Conservation (phyloP, 2,113 vertebrate genomes). For the Colossoma macropomum region DNA sequence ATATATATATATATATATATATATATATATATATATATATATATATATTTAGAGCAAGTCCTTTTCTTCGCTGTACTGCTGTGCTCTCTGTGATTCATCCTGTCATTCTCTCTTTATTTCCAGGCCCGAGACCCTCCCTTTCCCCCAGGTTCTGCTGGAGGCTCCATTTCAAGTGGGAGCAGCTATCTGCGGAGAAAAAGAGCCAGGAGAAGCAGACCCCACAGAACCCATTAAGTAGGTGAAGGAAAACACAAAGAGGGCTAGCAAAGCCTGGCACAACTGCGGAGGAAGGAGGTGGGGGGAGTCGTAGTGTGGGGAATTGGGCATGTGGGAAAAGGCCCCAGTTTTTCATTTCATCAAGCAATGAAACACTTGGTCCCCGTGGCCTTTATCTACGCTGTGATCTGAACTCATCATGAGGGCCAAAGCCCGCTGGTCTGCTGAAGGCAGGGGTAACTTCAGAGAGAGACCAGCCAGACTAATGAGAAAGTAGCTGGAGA, state of each 20-base stretch:
- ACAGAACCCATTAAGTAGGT: slow-evolving; percentile 17
- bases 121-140: background rate
- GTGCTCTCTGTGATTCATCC: background rate
- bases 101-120: slow-evolving; percentile 1
- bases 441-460: slow-evolving; percentile 17
- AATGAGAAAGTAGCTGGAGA: slow-evolving; percentile 37
- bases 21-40: no score
- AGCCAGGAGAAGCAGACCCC: slow-evolving; percentile 6
- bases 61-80: background rate
- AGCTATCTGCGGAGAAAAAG: slow-evolving; percentile 13
- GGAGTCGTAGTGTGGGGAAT: slow-evolving; percentile 3
- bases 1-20: no score
- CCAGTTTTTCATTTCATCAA: slow-evolving; percentile 47
- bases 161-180: background rate
- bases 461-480: slow-evolving; percentile 26
- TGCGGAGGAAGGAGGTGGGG: background rate
- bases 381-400: slow-evolving; percentile 36
- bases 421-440: slow-evolving; percentile 24
- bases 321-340: slow-evolving; percentile 33
- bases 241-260: slow-evolving; percentile 27
- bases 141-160: background rate
- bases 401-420: slow-evolving; percentile 39
- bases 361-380: slow-evolving; percentile 36
- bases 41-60: no score
- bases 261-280: slow-evolving; percentile 2